Evolutionary conservation across 2,888 invertebrate species (phyloP), one percentile per base, ranked within the genome.

Genomic region (Papilio elwesi): DNA sequence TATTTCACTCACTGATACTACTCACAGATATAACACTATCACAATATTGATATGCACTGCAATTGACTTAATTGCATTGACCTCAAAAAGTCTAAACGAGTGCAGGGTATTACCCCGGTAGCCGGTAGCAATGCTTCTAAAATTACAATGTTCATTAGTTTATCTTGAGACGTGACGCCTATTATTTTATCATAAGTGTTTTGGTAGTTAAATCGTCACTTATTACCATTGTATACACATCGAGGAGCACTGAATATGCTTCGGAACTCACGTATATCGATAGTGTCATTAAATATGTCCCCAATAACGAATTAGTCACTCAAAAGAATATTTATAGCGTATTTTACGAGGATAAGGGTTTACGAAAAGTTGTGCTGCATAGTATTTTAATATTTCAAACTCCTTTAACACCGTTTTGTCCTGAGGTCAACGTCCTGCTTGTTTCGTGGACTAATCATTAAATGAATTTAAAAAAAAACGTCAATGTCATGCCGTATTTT

Each of bases 181-280:
- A 63, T 69, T 71, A 69, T 79, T 62, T 81, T 86, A 89, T 89
- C 87, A 83, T 79, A 85, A 87, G 80, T 84, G 82, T 83, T 82
- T 81, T 83, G 82, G 80, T 84, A 80, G 83, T 87, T 84, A 79
- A 83, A 82, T 79, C 76, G 79, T 73, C 78, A 74, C 75, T 77
- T 76, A 74, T 73, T 74, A 78, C 73, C 76, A 74, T 78, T 79
- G 72, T 49, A 38, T 63, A 66, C 36, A 59, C 47, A 69, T 73
- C 65, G 69, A 13, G 68, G 16, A 57, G 52, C 52, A 57, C 36
- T 53, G 62, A 8, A 71, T 12, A 26, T 49, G 62, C 26, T 51
- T 52, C 15, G 3, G 49, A 43, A 51, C 52, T 15, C 72, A 51
- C 69, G 65, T 69, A 65, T 57, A 59, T 65, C 47, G 13, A 26